Conservation (phyloP, 2,113 vertebrate species). For the Microtus ochrogaster region DNA sequence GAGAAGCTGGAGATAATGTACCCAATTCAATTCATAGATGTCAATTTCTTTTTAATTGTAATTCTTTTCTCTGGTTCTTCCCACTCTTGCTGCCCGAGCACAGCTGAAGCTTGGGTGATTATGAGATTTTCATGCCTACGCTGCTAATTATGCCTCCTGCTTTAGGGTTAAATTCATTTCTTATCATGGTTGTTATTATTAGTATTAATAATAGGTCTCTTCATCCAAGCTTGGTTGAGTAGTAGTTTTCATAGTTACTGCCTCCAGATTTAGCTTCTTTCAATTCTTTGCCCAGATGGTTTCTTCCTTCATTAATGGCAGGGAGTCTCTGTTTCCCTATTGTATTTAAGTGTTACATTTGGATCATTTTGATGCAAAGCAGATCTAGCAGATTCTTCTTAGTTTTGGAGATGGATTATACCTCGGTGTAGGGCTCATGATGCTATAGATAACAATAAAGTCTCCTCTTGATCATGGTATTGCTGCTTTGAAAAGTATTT, state of each 20-base stretch:
- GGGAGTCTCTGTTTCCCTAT: not conserved
- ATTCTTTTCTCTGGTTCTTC: conserved; percentile 63
- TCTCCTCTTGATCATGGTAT: conserved; percentile 51
- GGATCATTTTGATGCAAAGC: not conserved
- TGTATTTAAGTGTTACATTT: conserved; percentile 26
- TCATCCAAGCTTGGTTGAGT: conserved; percentile 35
- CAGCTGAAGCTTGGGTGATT: conserved; percentile 58
- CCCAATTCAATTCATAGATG: conserved; percentile 68
- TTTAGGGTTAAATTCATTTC: conserved; percentile 72
- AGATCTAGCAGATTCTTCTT: conserved; percentile 37
- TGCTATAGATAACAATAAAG: not conserved
- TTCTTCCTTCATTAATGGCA: not conserved
- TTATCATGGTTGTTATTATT: conserved; percentile 65
- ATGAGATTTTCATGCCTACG: conserved; percentile 46
- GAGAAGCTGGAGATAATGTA: conserved; percentile 71
- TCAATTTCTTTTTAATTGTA: conserved; percentile 72
- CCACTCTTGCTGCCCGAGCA: conserved; percentile 40
- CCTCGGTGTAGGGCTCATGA: not conserved
- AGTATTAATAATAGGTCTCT: conserved; percentile 45
- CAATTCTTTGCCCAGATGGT: not conserved
- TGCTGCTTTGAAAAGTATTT: conserved; percentile 68
- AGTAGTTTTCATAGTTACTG: conserved; percentile 53
- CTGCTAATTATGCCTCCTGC: conserved; percentile 59
- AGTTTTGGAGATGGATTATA: conserved; percentile 25
- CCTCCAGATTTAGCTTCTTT: conserved; percentile 36